These are phyloP conservation scores for Melospiza georgiana DNA, from an alignment of 2,113 vertebrate genomes.

Conservation along the genomic window DNA sequence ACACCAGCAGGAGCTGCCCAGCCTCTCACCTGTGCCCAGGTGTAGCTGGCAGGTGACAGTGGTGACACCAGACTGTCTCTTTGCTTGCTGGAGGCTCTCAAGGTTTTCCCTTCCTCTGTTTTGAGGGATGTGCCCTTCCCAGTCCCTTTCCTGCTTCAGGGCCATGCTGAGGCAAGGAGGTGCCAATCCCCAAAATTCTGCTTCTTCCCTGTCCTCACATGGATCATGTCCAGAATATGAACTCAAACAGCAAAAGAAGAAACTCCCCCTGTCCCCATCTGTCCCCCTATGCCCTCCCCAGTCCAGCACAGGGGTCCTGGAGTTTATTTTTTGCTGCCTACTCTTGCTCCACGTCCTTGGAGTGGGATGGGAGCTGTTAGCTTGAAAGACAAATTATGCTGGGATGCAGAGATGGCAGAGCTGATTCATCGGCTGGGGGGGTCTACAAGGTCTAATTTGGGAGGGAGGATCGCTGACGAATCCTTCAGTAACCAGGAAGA, in stretches of 20 bases:
- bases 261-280: neutral
- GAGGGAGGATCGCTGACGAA: neutral
- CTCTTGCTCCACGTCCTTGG: neutral
- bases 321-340: neutral
- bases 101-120: neutral
- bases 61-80: neutral
- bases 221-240: accelerated
- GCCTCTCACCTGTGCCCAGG: neutral
- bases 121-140: neutral
- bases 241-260: neutral
- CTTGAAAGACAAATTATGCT: neutral
- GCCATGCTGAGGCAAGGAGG: accelerated
- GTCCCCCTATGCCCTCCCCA: neutral
- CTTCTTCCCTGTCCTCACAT: neutral
- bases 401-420: neutral
- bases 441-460: constrained; percentile 40
- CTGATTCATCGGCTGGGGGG: constrained; percentile 46
- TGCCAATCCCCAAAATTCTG: neutral
- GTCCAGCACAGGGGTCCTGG: neutral
- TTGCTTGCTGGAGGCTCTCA: neutral
- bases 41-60: neutral
- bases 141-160: neutral
- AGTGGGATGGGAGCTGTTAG: neutral
- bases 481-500: neutral
- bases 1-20: neutral